Evolutionary conservation across 2,113 vertebrate genomes (phyloP).

Genomic region (Lycaon pictus): DNA sequence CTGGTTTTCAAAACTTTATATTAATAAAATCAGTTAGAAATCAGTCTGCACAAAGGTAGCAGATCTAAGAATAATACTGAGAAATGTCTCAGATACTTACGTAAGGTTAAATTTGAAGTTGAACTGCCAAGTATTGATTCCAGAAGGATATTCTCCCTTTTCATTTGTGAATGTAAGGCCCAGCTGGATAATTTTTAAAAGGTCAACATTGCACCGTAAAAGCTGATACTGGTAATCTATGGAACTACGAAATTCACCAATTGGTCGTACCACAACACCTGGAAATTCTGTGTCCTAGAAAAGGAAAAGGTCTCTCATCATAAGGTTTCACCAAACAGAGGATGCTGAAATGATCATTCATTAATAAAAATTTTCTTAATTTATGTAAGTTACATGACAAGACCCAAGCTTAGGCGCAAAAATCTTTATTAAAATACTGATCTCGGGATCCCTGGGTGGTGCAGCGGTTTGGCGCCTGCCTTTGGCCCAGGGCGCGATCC

Average conservation of each 20-base stretch:
- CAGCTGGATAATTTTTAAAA: conserved; percentile 98
- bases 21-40: neutral
- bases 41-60: neutral
- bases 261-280: conserved; percentile 96
- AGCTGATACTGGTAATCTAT: conserved; percentile 99
- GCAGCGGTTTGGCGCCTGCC: no score
- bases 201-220: conserved; percentile 97
- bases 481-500: no score
- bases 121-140: conserved; percentile 99
- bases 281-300: conserved; percentile 98
- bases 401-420: neutral
- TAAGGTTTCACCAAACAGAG: neutral
- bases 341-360: neutral
- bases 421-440: conserved; percentile 19
- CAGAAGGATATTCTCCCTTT: conserved; percentile 95
- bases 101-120: conserved; percentile 99
- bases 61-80: neutral
- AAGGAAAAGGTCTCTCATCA: conserved; percentile 34
- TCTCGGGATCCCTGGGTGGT: neutral
- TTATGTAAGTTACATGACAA: conserved; percentile 33
- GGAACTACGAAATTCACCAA: conserved; percentile 98
- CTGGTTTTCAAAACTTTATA: conserved; percentile 50
- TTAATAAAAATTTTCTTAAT: conserved; percentile 18
- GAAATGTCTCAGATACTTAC: conserved; percentile 85
- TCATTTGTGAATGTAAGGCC: conserved; percentile 98